Base-by-base conservation (phyloP, 2,113 vertebrate species). In the Microtus oregoni region DNA sequence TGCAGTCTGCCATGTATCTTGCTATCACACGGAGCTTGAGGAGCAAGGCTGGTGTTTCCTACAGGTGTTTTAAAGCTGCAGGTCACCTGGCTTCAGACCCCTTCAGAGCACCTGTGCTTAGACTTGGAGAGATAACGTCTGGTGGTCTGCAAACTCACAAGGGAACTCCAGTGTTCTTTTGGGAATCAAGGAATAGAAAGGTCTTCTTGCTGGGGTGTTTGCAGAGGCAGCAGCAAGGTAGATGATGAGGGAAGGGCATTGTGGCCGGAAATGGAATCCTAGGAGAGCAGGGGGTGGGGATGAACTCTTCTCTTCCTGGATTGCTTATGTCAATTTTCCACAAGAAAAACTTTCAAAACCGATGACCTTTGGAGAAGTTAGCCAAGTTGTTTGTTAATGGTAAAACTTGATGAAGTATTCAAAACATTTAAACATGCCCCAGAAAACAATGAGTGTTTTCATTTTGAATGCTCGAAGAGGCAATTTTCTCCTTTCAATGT, bases 341-440 rank as follows among this genome's bases (percentile, higher is more conserved):
- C 73, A 83, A 89, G 87, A 63, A 81, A 92, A 93, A 93, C 38
- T 50, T 38, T n/a, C 24, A 38, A 91, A 68, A 78, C 17, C 32
- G 73, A 38, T 15, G 28, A 87, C 77, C 61, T 94, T 97, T 92
- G 92, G 61, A 94, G 73, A 97, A 86, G 12, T 35, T 82, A 67
- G 86, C 8, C 15, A 67, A 44, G 87, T 63, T 75, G 63, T 88
- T 86, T 67, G 13, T 67, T 79, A 72, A 86, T 67, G 1, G 0
- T 79, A 83, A 96, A 95, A 95, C 55, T 26, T 47, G 50, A 92
- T 14, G 61, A 93, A 50, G 38, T 70, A 26, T 94, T 94, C 19
- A 79, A 86, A 68, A 75, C 28, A 89, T 30, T 95, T 52, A 95
- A 24, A 15, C 17, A 32, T 79, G 63, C 58, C 68, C 65, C n/a